Evolutionary conservation across 37 sponge, comb jelly and placozoan genomes (phyloP), one percentile per base, ranked within the genome.

Genomic region (Crambe crambe): DNA sequence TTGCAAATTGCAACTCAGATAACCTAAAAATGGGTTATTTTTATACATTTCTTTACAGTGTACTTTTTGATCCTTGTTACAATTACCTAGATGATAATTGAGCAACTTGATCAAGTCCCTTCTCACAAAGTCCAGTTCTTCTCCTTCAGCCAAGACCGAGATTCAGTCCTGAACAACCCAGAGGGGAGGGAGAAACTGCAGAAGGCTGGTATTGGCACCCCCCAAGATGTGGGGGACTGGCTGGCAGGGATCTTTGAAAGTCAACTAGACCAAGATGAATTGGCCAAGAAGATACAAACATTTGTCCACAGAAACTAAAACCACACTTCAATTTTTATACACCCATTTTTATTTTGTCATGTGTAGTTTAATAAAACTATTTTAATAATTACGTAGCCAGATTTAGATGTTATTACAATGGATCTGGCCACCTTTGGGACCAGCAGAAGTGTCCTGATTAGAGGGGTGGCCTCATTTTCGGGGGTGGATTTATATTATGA

Each of bases 211-310:
- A 43, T 73, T 41, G 40, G 26, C 25, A 3, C 25, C 43, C 74
- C 54, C 6, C 40, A 42, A 43, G 56, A 43, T 73, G 74, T 51
- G n/a, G 74, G 74, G 6, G 57, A 44, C 54, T 73, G 74, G 74
- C 23, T 73, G n/a, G 74, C 26, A 26, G 20, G 17, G 20, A 29
- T 42, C 17, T 51, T 73, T 17, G 23, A 43, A 43, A 42, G 32
- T 15, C 22, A 51, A 6, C 54, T 73, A 23, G 32, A 73, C 32
- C 54, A 42, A 27, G 32, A 73, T 54, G 57, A 73, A 42, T 6
- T 73, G 15, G 74, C 74, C 40, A 36, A 68, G 8, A 30, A 4
- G 20, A 32, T 68, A 8, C 36, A 10, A 37, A 32, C 3, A 10
- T 68, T 37, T 68, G 70, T 68, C 5, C 39, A 34, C 39, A 62